Percentiles rank a stretch among this genome's conserved stretches.
Evolutionary conservation across 1,140 invertebrate species (phyloP).

Genomic region (Drosophila subobscura): DNA sequence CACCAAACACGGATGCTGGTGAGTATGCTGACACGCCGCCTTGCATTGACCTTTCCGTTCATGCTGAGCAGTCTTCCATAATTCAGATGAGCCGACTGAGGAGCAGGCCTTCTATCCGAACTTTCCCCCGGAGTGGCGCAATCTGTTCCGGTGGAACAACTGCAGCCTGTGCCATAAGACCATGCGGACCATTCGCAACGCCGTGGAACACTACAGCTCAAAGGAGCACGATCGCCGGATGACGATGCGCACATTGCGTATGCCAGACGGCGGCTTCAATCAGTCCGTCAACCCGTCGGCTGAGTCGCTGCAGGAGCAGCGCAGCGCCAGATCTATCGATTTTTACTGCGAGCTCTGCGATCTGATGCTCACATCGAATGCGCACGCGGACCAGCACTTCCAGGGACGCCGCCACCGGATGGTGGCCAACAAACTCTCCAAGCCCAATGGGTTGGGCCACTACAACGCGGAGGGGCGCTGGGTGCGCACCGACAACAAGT

Average conservation of each 20-base stretch:
- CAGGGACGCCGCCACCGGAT: constrained; percentile 83
- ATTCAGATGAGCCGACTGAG: too few relatives aligned
- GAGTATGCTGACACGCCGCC: neutral
- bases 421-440: constrained; percentile 52
- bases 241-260: constrained; percentile 66
- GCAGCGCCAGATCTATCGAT: constrained; percentile 25
- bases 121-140: constrained; percentile 34
- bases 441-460: constrained; percentile 73
- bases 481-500: constrained; percentile 67
- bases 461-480: constrained; percentile 78
- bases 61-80: too few relatives aligned
- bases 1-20: constrained; percentile 7
- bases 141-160: constrained; percentile 60
- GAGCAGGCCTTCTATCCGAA: neutral
- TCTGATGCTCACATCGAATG: constrained; percentile 82
- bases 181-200: constrained; percentile 60
- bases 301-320: constrained; percentile 47
- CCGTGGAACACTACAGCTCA: constrained; percentile 84
- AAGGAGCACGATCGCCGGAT: constrained; percentile 84
- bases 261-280: constrained; percentile 49
- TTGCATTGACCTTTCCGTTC: neutral
- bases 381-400: constrained; percentile 84
- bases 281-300: constrained; percentile 49
- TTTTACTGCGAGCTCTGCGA: constrained; percentile 83
- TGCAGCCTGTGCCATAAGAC: constrained; percentile 54